Base-by-base conservation (phyloP, 2,797 vertebrate species). In the Sebastolobus altivelis region DNA sequence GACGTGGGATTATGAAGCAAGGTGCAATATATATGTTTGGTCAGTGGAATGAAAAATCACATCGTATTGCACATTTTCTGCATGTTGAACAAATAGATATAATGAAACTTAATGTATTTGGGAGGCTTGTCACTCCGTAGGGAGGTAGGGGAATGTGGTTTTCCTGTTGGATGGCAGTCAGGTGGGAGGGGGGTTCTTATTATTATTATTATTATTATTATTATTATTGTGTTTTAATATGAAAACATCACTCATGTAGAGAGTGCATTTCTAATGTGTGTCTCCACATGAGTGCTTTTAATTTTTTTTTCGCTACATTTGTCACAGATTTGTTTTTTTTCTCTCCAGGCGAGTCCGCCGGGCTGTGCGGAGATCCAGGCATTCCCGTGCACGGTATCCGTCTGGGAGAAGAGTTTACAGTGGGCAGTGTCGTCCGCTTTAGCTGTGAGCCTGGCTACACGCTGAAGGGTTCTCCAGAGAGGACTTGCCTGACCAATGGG, bases 381-480 rank as follows among this genome's bases (percentile, higher is more conserved):
- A 89, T 97, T 70, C 98, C 99, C 0, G 96, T 97, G 0, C 99
- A 99, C 0, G 97, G 98, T 8, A 98, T 99, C 8, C 97, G 98
- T 6, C 94, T 98, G 72, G 98, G 99, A 1, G 97, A 98, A 1
- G 95, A 96, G 85, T 98, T 99, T 5, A 92, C 81, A 0, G 93
- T 93, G 0, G 95, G 94, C 81, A 97, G 95, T 31, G 75, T 95
- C 35, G 96, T 99, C 18, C 93, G 97, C 52, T 99, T 99, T 87
- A 99, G 98, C 94, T 99, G 99, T 11, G 98, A 99, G 88, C 97
- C 97, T 0, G 99, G 99, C 7, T 98, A 99, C 38, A 0, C 5
- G 0, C 95, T 99, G 31, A 94, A 94, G 31, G 99, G 98, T 1
- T 98, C 98, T 0, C 95, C 97, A 0, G 97, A 99, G 86, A 95